Conservation (phyloP, 2,888 invertebrate species). For the Margaritifera margaritifera region DNA sequence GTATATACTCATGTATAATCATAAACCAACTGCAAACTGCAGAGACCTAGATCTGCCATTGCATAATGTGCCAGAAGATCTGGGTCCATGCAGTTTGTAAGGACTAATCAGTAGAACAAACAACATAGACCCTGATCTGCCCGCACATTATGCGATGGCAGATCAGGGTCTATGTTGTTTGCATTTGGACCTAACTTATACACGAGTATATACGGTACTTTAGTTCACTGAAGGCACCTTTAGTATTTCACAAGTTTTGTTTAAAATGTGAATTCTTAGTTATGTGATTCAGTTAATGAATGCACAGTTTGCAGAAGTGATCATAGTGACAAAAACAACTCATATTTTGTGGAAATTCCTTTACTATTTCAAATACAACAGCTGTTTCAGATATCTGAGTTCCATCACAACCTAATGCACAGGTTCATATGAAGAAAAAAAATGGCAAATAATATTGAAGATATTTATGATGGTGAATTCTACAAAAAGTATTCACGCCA, state of each 20-base stretch:
- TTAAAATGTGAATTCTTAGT: constrained; percentile 18
- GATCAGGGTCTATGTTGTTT: too few species aligned
- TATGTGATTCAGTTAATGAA: neutral
- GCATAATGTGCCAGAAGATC: too few species aligned
- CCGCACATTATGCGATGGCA: too few species aligned
- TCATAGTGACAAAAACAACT: constrained; percentile 6
- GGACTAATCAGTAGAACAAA: too few species aligned
- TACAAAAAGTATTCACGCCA: constrained; percentile 10
- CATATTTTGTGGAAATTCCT: constrained; percentile 31
- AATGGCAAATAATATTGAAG: constrained; percentile 15
- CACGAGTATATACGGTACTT: too few species aligned
- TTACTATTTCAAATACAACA: constrained; percentile 19
- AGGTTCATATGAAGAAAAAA: constrained; percentile 14
- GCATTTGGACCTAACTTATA: too few species aligned
- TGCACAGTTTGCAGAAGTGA: constrained; percentile 16
- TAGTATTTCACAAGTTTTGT: constrained; percentile 21
- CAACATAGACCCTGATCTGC: too few species aligned
- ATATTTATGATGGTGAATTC: constrained; percentile 26
- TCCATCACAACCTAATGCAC: constrained; percentile 17
- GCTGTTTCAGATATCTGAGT: constrained; percentile 16
- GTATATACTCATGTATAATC: too few species aligned
- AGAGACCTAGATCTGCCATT: too few species aligned
- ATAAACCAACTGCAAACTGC: too few species aligned
- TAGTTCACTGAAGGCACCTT: constrained; percentile 14
- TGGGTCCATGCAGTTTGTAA: too few species aligned